Evolutionary conservation across 2,113 vertebrate genomes (phyloP).

Genomic region (Notarius lentiginosus): DNA sequence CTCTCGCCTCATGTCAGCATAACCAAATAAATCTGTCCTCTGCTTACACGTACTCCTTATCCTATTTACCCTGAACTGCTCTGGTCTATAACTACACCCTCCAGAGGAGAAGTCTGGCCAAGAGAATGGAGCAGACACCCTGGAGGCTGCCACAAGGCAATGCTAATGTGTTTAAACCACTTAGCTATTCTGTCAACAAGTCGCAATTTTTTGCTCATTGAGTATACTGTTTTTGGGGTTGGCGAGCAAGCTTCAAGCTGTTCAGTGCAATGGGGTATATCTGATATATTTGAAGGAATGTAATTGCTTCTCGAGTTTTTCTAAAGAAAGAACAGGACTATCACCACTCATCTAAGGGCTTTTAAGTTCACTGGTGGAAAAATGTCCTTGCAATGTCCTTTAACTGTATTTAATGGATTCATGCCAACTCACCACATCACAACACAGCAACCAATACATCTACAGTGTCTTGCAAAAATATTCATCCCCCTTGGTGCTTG

Average conservation of each 20-base stretch:
- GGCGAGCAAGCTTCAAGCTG: slow-evolving; percentile 42
- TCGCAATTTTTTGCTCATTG: slow-evolving; percentile 42
- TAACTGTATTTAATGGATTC: background rate
- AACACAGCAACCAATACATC: background rate
- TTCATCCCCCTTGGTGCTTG: too few species aligned
- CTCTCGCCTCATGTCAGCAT: slow-evolving; percentile 46
- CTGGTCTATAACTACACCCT: slow-evolving; percentile 48
- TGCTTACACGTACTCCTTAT: slow-evolving; percentile 43
- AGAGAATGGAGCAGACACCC: slow-evolving; percentile 44
- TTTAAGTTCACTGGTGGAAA: background rate
- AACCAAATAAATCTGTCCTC: slow-evolving; percentile 66
- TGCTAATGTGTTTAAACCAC: slow-evolving; percentile 60
- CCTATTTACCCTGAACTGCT: slow-evolving; percentile 48
- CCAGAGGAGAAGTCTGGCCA: slow-evolving; percentile 51
- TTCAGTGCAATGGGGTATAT: slow-evolving; percentile 17
- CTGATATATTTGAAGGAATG: slow-evolving; percentile 17
- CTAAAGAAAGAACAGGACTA: background rate
- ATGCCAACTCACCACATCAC: background rate
- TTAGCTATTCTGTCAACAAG: slow-evolving; percentile 66
- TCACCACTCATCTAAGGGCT: background rate
- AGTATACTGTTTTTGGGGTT: slow-evolving; percentile 45
- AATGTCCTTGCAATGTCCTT: background rate
- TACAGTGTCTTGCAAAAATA: too few species aligned
- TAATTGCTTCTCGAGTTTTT: background rate
- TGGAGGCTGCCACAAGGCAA: slow-evolving; percentile 50